Base-by-base conservation (phyloP, 2,113 vertebrate species). In the Budorcas taxicolor region DNA sequence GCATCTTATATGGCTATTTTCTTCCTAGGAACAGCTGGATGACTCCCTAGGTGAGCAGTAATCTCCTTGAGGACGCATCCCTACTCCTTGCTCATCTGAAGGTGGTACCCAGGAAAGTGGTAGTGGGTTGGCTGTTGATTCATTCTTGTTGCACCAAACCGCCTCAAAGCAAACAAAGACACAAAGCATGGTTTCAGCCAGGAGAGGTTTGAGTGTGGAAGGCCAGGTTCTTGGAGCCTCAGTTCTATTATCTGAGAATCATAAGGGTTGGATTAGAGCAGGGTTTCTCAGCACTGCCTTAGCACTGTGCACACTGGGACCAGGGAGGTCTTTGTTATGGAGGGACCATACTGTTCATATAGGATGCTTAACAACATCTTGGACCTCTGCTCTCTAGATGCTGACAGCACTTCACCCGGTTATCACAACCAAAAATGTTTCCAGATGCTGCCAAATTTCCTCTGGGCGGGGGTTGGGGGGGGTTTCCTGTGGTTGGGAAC, bases 401-500 rank as follows among this genome's bases (percentile, higher is more conserved):
- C 33, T 40, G 52, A 12, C 0, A 16, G 58, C 29, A 21, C 25
- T 52, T 53, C 2, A 3, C 27, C 33, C 31, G 19, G 40, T 45
- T 25, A 43, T 3, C 4, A 88, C 40, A 53, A 64, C 53, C 55
- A 31, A 13, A 85, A 36, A 29, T 31, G 86, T 45, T 50, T 21
- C 23, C 10, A 58, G 80, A 81, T 4, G 1, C 31, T 9, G 8
- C 7, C 40, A 4, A 53, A 76, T 53, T 33, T 60, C 52, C 47
- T 45, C n/a, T 1, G 9, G 83, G 17, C 0, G 2, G 16, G 16
- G 57, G 25, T 12, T 12, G 10, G 29, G 6, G 23, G 23, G 1
- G 3, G 23, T 1, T 29, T 47, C 45, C 57, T 60, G 14, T 17
- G 23, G 31, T 0, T 43, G 52, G 55, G 58, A 81, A 80, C 13